These are phyloP conservation scores for Lordiphosa mommai DNA, from an alignment of 1,140 invertebrate genomes.

Conservation along the genomic window DNA sequence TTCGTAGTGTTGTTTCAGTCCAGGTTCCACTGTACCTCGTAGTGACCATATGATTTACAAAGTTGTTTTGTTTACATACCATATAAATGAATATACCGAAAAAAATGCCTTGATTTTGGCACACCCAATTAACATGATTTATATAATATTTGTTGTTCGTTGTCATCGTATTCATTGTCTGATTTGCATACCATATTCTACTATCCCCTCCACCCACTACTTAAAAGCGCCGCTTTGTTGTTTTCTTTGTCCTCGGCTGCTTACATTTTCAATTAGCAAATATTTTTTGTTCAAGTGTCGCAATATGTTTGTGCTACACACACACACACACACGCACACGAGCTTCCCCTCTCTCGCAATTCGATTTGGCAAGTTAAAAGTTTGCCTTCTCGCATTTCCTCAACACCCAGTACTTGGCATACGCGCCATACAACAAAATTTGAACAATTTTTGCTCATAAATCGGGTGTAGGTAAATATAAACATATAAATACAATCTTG, in stretches of 20 bases:
- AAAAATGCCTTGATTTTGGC: no score
- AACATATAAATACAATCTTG: conserved; percentile 38
- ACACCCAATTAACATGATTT: conserved; percentile 32
- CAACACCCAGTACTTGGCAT: conserved; percentile 68
- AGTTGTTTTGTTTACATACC: no score
- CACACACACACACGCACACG: neutral
- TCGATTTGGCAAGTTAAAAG: conserved; percentile 22
- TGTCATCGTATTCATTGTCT: neutral
- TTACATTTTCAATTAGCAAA: neutral
- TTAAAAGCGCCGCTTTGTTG: neutral
- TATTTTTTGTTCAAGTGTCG: conserved; percentile 11
- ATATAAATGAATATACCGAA: no score
- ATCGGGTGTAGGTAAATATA: conserved; percentile 56
- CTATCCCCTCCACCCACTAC: neutral
- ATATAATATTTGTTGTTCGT: neutral
- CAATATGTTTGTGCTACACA: conserved; percentile 1
- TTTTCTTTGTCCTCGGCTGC: no score
- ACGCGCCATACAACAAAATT: conserved; percentile 72
- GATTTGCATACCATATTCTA: conserved; percentile 10
- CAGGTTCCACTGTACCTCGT: no score
- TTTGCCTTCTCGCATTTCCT: conserved; percentile 55
- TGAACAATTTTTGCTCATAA: conserved; percentile 58
- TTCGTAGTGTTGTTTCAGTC: no score
- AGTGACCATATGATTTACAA: no score
- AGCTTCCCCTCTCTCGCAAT: neutral